Percentiles rank a stretch among this genome's conserved stretches.
These are phyloP conservation scores for Zaprionus tsacasi DNA, from an alignment of 1,140 invertebrate genomes.

Conservation along the genomic window DNA sequence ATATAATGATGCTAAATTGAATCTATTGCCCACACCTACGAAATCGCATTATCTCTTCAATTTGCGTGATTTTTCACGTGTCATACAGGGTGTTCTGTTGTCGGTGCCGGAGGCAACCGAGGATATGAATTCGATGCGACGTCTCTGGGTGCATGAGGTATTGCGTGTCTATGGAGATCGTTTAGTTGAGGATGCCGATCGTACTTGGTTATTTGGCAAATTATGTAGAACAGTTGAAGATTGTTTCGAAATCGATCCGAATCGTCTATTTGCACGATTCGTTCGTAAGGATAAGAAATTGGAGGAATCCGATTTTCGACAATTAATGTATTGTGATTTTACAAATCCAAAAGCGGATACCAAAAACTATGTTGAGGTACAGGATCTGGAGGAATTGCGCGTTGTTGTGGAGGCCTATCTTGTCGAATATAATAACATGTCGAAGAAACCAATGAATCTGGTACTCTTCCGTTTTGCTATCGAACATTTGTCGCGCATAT, in stretches of 20 bases:
- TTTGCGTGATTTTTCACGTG: constrained; percentile 96
- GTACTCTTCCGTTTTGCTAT: constrained; percentile 98
- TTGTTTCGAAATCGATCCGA: constrained; percentile 84
- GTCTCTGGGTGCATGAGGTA: constrained; percentile 97
- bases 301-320: constrained; percentile 88
- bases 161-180: constrained; percentile 97
- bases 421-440: constrained; percentile 97
- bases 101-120: constrained; percentile 97
- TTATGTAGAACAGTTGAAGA: constrained; percentile 86
- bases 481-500: constrained; percentile 96
- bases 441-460: constrained; percentile 98
- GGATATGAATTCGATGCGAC: constrained; percentile 94
- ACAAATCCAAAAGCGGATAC: constrained; percentile 96
- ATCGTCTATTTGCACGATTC: constrained; percentile 70
- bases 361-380: constrained; percentile 94
- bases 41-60: constrained; percentile 98
- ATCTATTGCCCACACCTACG: constrained; percentile 94
- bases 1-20: constrained; percentile 92
- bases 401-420: constrained; percentile 95
- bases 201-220: constrained; percentile 92
- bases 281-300: constrained; percentile 75
- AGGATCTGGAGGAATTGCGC: constrained; percentile 92
- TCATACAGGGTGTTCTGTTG: constrained; percentile 95
- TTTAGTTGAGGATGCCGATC: constrained; percentile 92
- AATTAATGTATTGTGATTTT: constrained; percentile 97